Conservation (phyloP, 2,113 vertebrate species). For the Pelodiscus sinensis region DNA sequence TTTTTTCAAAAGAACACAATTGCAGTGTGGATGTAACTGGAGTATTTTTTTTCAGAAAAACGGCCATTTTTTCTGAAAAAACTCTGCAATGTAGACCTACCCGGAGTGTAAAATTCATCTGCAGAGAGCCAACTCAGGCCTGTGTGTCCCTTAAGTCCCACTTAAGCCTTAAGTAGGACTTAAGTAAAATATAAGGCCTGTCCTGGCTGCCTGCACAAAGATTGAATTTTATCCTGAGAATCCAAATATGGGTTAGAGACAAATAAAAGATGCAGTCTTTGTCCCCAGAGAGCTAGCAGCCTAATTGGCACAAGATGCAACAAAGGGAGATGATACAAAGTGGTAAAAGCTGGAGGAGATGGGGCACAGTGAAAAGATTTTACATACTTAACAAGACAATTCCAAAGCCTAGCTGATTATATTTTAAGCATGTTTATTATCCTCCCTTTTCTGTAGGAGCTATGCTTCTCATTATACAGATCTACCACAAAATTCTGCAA, state of each 20-base stretch:
- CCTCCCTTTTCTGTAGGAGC: background rate
- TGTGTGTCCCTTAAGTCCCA: background rate
- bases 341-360: background rate
- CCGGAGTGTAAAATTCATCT: background rate
- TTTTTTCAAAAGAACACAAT: too few species aligned
- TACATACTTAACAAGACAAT: background rate
- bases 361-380: background rate
- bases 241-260: accelerated
- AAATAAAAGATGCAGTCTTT: background rate
- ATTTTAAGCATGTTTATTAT: background rate
- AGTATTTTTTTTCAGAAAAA: too few species aligned
- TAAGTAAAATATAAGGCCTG: background rate
- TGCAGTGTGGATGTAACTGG: too few species aligned
- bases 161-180: background rate
- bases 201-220: background rate
- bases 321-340: background rate
- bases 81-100: too few species aligned
- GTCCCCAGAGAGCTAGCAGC: background rate
- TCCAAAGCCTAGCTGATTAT: background rate
- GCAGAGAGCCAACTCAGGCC: background rate
- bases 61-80: too few species aligned
- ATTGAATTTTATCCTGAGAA: background rate
- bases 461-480: background rate
- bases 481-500: background rate
- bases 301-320: background rate